phyloP scores from a whole-genome alignment of 2,888 invertebrate genomes.

The Scaptomyza flava region DNA sequence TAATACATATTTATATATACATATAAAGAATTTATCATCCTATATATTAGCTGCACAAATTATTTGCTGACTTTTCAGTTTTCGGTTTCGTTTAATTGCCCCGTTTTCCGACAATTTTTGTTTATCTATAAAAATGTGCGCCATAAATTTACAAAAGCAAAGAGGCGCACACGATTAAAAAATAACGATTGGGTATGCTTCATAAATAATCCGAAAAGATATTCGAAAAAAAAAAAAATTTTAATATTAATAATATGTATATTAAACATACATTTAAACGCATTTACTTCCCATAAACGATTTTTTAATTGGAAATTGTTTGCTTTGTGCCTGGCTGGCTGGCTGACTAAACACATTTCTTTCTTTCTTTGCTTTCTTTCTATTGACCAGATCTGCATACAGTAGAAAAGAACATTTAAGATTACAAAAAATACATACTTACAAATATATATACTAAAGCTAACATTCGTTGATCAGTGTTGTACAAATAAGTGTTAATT shows the following conservation, averaged over 20 bases:
- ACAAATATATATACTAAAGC: not conserved
- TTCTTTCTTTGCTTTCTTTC: not conserved
- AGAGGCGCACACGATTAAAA: conserved; percentile 10
- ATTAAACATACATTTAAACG: conserved; percentile 1
- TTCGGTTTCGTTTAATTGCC: conserved; percentile 62
- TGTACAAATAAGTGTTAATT: no score
- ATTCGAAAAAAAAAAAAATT: conserved; percentile 15
- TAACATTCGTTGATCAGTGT: no score
- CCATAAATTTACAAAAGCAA: conserved; percentile 42
- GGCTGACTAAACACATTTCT: conserved; percentile 40
- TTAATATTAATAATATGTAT: no score
- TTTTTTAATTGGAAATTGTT: conserved; percentile 5
- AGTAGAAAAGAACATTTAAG: no score
- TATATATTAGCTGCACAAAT: conserved; percentile 26
- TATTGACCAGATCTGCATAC: no score
- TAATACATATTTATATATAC: conserved; percentile 19
- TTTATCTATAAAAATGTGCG: conserved; percentile 64
- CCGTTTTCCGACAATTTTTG: conserved; percentile 67
- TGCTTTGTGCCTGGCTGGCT: no score
- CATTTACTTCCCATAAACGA: conserved; percentile 24
- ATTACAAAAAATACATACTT: conserved; percentile 11
- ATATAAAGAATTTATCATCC: no score
- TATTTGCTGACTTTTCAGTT: conserved; percentile 53
- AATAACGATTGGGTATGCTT: conserved; percentile 40
- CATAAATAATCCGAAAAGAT: conserved; percentile 52